Base-by-base conservation (phyloP, 2,888 invertebrate genomes). In the Tenthredo notha region DNA sequence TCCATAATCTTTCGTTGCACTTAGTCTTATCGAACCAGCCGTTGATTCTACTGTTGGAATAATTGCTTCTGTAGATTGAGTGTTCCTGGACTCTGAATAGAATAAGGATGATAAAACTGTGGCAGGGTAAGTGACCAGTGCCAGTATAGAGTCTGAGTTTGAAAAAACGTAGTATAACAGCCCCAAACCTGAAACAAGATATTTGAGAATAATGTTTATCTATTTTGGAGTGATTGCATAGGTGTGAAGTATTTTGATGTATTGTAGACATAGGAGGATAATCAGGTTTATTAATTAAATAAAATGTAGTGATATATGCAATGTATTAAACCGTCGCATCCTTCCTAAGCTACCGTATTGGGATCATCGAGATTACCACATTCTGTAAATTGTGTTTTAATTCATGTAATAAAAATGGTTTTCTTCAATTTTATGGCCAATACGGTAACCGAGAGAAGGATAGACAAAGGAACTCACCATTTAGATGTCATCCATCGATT, bases 381-480 rank as follows among this genome's bases (percentile, higher is more conserved):
- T 67, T 83, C 83, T 65, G 47, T 47, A 47, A 67, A 25, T 47
- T 70, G 12, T 74, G 40, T 37, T 74, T 74, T 25, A 61, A 83
- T 74, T 84, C 33, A 15, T 70, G 47, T 70, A 18, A 84, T 65
- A 33, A 61, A 83, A 18, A 29, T 29, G 7, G 25, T 29, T 47
- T 75, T 75, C n/a, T 74, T 47, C 37, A 54, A 85, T 85, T 67
- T 70, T 50, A 70, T 58, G 54, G 65, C 85, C 86, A 87, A 88
- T 89, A 87, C 87, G 89, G 89, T 90, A 91, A 91, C 89, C 90
- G 92, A 92, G 93, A 93, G 93, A 93, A 93, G 93, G 93, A 93
- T 91, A 93, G 93, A 92, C 92, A 91, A 93, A 93, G 92, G 89
- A 91, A 93, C 93, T 93, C 93, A 93, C 93, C 93, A 88, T 90